Evolutionary conservation across 2,797 vertebrate species (phyloP), one percentile per base, ranked within the genome.

Genomic region (Crypturellus tataupa): DNA sequence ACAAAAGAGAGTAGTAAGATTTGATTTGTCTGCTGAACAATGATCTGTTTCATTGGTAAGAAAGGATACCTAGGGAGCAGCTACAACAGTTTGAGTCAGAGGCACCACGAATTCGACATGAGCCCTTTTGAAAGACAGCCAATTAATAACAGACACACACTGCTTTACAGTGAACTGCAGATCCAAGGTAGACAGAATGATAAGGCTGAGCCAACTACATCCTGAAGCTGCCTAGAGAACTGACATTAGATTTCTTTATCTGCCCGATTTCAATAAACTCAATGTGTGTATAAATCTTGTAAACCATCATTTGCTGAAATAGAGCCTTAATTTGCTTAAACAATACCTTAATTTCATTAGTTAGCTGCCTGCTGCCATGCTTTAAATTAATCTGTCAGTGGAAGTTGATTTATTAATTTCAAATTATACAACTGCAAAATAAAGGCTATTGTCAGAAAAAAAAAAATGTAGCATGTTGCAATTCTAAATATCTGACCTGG

Each of bases 321-420:
- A 55, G 84, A 90, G 69, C 77, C 80, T 67, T 80, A 91, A 94
- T 92, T 91, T 94, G 67, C 59, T 72, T 59, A 90, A 91, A 93
- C 85, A 96, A 92, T 91, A 58, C 58, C 78, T 35, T 90, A 90
- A 92, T 96, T 95, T 95, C 47, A 95, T 94, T 94, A 88, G 91
- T 94, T 86, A 95, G 76, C 65, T 80, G 77, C 59, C 75, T 40
- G 79, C 64, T 95, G 82, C 72, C 35, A 25, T 71, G 69, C 65
- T 95, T 91, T 76, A 92, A 58, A 95, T 95, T 91, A 94, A 92
- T 69, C 55, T 92, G 93, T 80, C 60, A 84, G 63, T 53, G 73
- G 82, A 95, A 82, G 65, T 62, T 70, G 71, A 89, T 96, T 95
- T 56, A 62, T 89, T 94, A 94, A 81, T 8, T 5, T 56, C 37